A percentile compares a stretch with the other conserved stretches of the same genome.
Evolutionary conservation across 64 coral and sea anemone genomes (phyloP).

Genomic region (Pocillopora damicornis): DNA sequence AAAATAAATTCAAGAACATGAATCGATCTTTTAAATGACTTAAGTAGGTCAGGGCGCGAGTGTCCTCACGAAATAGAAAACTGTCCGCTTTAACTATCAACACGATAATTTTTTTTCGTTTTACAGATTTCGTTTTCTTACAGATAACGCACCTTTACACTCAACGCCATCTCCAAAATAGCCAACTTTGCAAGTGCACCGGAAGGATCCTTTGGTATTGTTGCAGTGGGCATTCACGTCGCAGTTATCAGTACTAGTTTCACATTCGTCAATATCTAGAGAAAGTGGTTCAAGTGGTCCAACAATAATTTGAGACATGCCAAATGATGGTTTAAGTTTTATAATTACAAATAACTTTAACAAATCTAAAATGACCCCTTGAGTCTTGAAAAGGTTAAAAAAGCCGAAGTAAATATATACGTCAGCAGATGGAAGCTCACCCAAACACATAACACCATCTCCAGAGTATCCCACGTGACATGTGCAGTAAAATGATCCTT

Average conservation of each 20-base stretch:
- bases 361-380: too few species aligned
- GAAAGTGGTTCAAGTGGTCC: neutral
- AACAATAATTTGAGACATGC: neutral
- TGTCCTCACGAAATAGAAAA: too few species aligned
- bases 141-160: slow-evolving; percentile 25
- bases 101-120: too few species aligned
- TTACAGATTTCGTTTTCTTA: neutral
- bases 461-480: slow-evolving; percentile 57
- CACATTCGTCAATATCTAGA: slow-evolving; percentile 61
- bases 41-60: too few species aligned
- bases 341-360: too few species aligned
- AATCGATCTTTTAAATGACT: too few species aligned
- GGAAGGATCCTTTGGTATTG: slow-evolving; percentile 65
- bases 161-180: slow-evolving; percentile 41
- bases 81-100: too few species aligned
- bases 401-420: too few species aligned
- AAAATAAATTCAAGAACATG: too few species aligned
- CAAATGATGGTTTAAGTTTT: too few species aligned
- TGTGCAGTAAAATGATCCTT: slow-evolving; percentile 42
- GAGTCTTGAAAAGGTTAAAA: too few species aligned
- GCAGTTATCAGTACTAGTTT: slow-evolving; percentile 32
- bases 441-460: slow-evolving; percentile 38
- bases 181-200: slow-evolving; percentile 51
- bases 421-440: neutral
- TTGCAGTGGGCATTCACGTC: slow-evolving; percentile 32